Percentiles rank a stretch among this genome's conserved stretches.
Conservation (phyloP, 2,888 invertebrate genomes). For the Pecten maximus region DNA sequence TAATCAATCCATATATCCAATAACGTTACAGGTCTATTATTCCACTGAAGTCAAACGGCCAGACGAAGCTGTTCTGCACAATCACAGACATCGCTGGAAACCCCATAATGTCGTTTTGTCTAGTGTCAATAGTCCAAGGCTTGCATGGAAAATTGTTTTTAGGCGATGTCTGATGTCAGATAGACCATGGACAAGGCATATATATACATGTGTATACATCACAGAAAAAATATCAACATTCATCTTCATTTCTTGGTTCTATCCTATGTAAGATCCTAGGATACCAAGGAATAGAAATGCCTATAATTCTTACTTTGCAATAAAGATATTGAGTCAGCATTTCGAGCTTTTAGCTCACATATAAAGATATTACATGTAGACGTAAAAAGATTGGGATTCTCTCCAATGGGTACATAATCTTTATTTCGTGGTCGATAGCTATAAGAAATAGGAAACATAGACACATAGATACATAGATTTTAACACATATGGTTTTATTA, state of each 20-base stretch:
- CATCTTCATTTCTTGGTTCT: background rate
- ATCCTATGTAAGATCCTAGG: background rate
- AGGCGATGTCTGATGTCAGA: background rate
- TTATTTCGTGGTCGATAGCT: too few relatives aligned
- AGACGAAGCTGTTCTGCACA: slow-evolving; percentile 9
- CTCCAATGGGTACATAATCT: too few relatives aligned
- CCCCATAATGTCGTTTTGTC: background rate
- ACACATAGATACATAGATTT: too few relatives aligned
- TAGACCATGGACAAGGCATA: background rate
- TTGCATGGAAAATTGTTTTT: background rate
- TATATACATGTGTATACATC: background rate
- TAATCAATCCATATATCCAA: slow-evolving; percentile 13
- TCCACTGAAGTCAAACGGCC: background rate
- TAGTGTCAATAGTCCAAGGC: background rate
- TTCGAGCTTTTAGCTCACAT: too few relatives aligned
- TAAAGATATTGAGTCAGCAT: too few relatives aligned
- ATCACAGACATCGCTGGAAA: background rate
- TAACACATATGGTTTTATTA: too few relatives aligned
- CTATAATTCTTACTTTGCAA: too few relatives aligned
- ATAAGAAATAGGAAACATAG: too few relatives aligned
- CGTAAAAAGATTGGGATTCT: too few relatives aligned
- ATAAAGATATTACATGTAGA: too few relatives aligned
- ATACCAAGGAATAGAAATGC: too few relatives aligned
- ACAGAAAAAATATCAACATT: background rate
- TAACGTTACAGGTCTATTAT: slow-evolving; percentile 23